A percentile compares a stretch with the other conserved stretches of the same genome.
phyloP scores from a whole-genome alignment of 2,113 vertebrate genomes.

The Coregonus clupeaformis region DNA sequence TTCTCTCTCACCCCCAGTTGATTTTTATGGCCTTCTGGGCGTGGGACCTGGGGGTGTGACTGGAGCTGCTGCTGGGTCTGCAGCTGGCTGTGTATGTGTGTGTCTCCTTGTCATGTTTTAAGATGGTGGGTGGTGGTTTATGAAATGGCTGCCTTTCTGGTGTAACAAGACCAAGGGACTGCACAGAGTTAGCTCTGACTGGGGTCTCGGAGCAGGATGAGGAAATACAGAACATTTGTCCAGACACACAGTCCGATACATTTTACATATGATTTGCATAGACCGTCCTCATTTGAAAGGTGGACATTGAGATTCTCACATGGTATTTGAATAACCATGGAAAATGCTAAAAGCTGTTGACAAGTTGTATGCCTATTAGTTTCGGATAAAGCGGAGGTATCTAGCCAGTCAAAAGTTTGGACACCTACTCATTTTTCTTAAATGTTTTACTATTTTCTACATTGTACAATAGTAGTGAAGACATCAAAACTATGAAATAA shows the following conservation, averaged over 20 bases:
- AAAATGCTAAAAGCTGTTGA: background rate
- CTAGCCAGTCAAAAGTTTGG: too few species aligned
- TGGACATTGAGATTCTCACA: background rate
- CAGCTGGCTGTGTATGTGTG: background rate
- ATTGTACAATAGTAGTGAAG: too few species aligned
- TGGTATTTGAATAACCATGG: background rate
- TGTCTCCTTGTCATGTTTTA: background rate
- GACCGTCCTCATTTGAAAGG: background rate
- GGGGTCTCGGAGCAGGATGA: background rate
- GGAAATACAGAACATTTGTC: background rate
- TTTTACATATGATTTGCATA: constrained; percentile 37
- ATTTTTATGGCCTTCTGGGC: constrained; percentile 1
- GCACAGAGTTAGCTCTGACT: background rate
- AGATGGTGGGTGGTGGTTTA: background rate
- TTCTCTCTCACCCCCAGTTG: background rate
- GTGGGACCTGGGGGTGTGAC: background rate
- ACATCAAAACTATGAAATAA: too few species aligned
- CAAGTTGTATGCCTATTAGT: background rate
- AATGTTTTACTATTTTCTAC: too few species aligned
- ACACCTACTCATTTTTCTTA: too few species aligned
- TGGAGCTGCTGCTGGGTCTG: background rate
- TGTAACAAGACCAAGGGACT: background rate
- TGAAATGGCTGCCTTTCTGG: background rate
- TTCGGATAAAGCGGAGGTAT: too few species aligned
- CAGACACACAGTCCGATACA: background rate